Evolutionary conservation across 23 tunicate species (phyloP), one percentile per base, ranked within the genome.

Genomic region (Halocynthia aurantium): DNA sequence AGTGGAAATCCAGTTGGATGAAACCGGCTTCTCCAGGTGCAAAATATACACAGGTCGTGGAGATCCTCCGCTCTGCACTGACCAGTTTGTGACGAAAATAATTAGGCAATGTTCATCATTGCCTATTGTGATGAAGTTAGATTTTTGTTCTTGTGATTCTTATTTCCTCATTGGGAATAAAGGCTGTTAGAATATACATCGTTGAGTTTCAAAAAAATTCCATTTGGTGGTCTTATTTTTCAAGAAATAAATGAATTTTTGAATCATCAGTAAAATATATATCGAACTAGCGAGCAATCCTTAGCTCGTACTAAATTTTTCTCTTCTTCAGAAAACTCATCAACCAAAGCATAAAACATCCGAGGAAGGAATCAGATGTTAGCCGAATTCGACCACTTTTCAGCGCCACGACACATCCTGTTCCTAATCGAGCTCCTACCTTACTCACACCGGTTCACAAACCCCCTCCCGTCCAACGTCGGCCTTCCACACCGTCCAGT

Each of bases 61-160:
- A 21, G 96, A 89, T 55, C 80, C 84, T 8, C 80, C 80, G 0
- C 71, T 89, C 18, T 89, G 88, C 82, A 80, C 58, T 52, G 88
- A 89, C 55, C 70, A 84, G 50, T 74, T 76, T 75, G 96, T 83
- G 7, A 63, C 82, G 8, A 89, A 74, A 55, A 62, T 84, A 53
- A 54, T 89, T 50, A 83, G 80, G 31, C 84, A 89, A 80, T 84
- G 85, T 13, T 83, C 81, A 44, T 89, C 96, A 10, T 73, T 89
- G 6, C 85, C 96, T 6, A 61, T 89, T 13, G 70, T 75, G 11
- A 84, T 89, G 88, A 89, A 88, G 96, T 89, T 22, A 52, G 84
- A 72, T 9, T 68, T 66, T 62, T 0, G 49, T 18, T n/a, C 10
- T 63, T 60, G 63, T 68, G 40, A 18, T 15, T 17, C 50, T 31